Evolutionary conservation across 1,140 invertebrate species (phyloP).

Genomic region (Melitaea cinxia): DNA sequence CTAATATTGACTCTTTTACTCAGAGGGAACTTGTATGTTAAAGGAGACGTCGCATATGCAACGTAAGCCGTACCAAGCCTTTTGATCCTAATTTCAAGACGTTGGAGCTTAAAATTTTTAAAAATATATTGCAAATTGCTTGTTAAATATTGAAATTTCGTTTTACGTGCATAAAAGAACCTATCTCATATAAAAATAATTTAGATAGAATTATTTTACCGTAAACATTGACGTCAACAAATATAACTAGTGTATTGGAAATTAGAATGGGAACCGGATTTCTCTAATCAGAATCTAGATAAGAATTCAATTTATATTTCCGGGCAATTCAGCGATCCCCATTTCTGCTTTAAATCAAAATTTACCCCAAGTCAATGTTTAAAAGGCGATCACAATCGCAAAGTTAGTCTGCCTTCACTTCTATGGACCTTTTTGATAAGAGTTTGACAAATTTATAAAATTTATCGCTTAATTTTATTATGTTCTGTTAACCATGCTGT

Average conservation of each 20-base stretch:
- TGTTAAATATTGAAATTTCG: not conserved
- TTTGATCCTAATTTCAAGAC: constrained; percentile 22
- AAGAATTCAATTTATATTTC: constrained; percentile 79
- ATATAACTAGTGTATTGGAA: constrained; percentile 2
- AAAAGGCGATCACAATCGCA: constrained; percentile 58
- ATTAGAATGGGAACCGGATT: constrained; percentile 32
- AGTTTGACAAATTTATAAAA: constrained; percentile 58
- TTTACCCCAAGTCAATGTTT: constrained; percentile 55
- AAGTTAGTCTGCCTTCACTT: constrained; percentile 57
- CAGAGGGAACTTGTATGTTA: constrained; percentile 27
- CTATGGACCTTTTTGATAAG: constrained; percentile 61
- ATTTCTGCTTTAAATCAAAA: constrained; percentile 66
- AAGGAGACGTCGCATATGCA: constrained; percentile 16
- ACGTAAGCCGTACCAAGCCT: constrained; percentile 14
- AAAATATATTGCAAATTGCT: constrained; percentile 1
- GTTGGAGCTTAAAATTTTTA: constrained; percentile 8
- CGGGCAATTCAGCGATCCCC: constrained; percentile 54
- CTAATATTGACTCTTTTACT: constrained; percentile 72
- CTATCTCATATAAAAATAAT: not conserved
- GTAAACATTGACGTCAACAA: not conserved
- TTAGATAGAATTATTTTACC: not conserved
- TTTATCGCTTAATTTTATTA: constrained; percentile 39
- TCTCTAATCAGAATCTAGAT: constrained; percentile 63
- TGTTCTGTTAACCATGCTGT: constrained; percentile 5
- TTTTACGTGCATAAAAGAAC: not conserved